Conservation (phyloP, 2,797 vertebrate genomes). For the Phataginus tetradactyla region DNA sequence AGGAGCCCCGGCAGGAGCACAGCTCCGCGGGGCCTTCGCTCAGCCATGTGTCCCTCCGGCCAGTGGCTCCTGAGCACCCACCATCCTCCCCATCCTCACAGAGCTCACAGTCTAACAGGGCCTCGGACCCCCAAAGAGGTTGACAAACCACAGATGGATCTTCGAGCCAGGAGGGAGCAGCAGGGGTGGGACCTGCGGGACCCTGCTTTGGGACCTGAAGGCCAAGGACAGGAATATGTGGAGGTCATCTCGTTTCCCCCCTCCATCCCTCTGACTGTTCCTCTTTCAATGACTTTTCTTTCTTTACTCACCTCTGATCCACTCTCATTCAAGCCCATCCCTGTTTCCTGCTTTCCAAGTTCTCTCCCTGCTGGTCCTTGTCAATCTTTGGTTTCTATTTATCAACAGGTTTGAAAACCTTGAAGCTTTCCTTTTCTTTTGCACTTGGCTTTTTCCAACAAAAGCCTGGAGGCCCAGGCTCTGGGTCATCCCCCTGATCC, state of each 20-base stretch:
- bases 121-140: neutral
- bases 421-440: neutral
- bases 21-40: neutral
- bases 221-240: neutral
- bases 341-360: neutral
- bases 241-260: neutral
- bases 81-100: neutral
- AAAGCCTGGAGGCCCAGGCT: neutral
- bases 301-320: neutral
- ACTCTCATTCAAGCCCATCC: neutral
- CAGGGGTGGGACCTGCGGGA: neutral
- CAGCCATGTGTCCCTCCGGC: neutral
- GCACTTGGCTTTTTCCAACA: neutral
- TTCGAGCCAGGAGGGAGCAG: too few species aligned
- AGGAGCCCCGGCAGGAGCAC: neutral
- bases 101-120: neutral
- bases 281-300: neutral
- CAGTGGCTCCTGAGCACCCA: accelerated
- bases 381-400: neutral
- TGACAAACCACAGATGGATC: too few species aligned
- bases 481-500: neutral
- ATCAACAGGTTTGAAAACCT: neutral
- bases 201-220: neutral
- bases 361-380: neutral
- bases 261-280: neutral